Evolutionary conservation across 2,888 invertebrate species (phyloP).

Genomic region (Patella caerulea): DNA sequence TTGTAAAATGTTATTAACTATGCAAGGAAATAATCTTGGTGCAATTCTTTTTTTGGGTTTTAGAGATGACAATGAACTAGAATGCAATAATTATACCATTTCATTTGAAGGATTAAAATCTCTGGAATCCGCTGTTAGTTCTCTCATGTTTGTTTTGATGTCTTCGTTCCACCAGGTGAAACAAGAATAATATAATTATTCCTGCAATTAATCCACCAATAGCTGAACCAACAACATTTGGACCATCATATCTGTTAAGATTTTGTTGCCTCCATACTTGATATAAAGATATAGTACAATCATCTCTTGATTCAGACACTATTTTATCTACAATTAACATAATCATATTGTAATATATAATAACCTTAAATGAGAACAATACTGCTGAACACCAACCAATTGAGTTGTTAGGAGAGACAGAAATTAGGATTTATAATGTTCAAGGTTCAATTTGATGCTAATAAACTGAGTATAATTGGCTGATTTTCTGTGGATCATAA

Average conservation of each 20-base stretch:
- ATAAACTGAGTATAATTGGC: too few species aligned
- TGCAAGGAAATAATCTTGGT: too few species aligned
- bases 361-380: too few species aligned
- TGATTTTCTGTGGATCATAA: too few species aligned
- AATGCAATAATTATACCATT: not conserved
- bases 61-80: too few species aligned
- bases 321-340: not conserved
- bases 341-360: too few species aligned
- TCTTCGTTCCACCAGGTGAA: not conserved
- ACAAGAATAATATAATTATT: slow-evolving; percentile 11
- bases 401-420: too few species aligned
- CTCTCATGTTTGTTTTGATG: not conserved
- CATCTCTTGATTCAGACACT: not conserved
- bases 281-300: slow-evolving; percentile 34
- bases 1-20: too few species aligned
- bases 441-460: too few species aligned
- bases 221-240: slow-evolving; percentile 33
- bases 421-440: too few species aligned
- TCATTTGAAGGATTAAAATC: not conserved
- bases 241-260: slow-evolving; percentile 30
- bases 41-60: too few species aligned
- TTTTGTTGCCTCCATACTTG: slow-evolving; percentile 33
- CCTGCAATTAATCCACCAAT: slow-evolving; percentile 38
- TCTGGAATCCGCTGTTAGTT: not conserved
- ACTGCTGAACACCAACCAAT: too few species aligned